Evolutionary conservation across 2,797 vertebrate species (phyloP).

Genomic region (Malurus splendens): DNA sequence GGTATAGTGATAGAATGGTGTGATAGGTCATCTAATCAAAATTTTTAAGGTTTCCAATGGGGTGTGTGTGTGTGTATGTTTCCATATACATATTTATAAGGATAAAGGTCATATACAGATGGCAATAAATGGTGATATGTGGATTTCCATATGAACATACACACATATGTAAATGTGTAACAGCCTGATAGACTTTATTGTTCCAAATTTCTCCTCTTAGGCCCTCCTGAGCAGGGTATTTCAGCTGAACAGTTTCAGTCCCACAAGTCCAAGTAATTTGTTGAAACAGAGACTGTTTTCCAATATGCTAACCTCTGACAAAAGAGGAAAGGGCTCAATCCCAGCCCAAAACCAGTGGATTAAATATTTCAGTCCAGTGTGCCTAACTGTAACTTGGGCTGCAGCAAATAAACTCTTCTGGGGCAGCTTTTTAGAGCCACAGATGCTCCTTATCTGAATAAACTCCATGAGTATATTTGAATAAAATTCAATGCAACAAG

Average conservation of each 20-base stretch:
- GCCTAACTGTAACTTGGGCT: neutral
- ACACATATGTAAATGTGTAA: neutral
- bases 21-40: slow-evolving; percentile 8
- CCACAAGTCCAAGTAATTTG: neutral
- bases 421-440: slow-evolving; percentile 38
- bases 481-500: slow-evolving; percentile 39
- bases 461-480: slow-evolving; percentile 43
- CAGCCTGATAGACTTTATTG: neutral
- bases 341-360: neutral
- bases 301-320: accelerated
- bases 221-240: neutral
- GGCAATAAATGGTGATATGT: neutral
- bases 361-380: neutral
- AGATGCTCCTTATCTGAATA: slow-evolving; percentile 46
- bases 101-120: neutral
- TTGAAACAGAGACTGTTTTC: neutral
- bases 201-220: neutral
- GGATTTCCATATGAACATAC: neutral
- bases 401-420: slow-evolving; percentile 26
- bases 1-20: slow-evolving; percentile 7
- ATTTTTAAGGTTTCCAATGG: neutral
- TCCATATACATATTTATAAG: neutral
- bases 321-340: neutral
- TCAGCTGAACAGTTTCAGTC: neutral
- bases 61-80: neutral